These are phyloP conservation scores for Eremobia ochroleuca DNA, from an alignment of 2,888 invertebrate genomes.

Conservation along the genomic window DNA sequence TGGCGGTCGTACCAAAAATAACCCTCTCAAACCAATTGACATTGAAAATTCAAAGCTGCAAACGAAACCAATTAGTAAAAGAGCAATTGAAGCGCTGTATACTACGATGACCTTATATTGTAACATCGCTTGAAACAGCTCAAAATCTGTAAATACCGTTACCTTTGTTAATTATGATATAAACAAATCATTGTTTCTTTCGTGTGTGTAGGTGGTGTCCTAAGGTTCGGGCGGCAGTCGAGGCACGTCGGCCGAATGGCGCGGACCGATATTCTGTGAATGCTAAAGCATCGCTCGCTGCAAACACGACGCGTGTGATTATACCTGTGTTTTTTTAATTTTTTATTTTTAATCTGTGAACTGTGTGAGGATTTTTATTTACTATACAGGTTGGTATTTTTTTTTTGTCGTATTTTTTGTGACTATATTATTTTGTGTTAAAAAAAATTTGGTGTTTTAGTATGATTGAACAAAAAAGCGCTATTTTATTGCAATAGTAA, in stretches of 20 bases:
- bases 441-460: conserved; percentile 25
- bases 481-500: conserved; percentile 34
- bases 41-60: conserved; percentile 49
- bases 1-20: conserved; percentile 22
- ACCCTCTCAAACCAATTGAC: conserved; percentile 39
- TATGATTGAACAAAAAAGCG: conserved; percentile 34
- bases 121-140: conserved; percentile 34
- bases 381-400: conserved; percentile 78
- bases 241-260: conserved; percentile 80
- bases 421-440: conserved; percentile 21
- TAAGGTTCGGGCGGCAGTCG: conserved; percentile 72
- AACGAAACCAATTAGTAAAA: conserved; percentile 54
- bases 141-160: conserved; percentile 52
- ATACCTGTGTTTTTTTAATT: conserved; percentile 79
- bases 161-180: conserved; percentile 68
- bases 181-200: conserved; percentile 69
- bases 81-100: conserved; percentile 27
- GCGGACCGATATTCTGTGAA: conserved; percentile 75
- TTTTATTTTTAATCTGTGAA: conserved; percentile 78
- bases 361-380: conserved; percentile 83
- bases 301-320: conserved; percentile 82
- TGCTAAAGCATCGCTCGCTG: conserved; percentile 50
- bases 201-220: conserved; percentile 45
- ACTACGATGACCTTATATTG: conserved; percentile 51
- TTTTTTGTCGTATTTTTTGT: conserved; percentile 38